A percentile compares a stretch with the other conserved stretches of the same genome.
Evolutionary conservation across 2,888 invertebrate genomes (phyloP).

Genomic region (Macroteleia sp.): DNA sequence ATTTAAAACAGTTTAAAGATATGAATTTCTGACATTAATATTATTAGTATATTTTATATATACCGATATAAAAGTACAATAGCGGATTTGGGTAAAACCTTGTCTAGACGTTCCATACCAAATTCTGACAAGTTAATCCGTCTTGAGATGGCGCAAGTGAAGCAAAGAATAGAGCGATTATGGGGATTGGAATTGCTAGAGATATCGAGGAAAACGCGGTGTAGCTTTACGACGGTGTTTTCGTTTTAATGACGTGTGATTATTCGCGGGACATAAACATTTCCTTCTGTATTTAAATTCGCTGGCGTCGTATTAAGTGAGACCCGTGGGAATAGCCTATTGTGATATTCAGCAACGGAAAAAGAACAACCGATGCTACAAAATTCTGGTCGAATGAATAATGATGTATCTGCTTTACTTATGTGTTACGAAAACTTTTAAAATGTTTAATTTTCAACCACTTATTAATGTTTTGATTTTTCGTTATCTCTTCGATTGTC

Average conservation of each 20-base stretch:
- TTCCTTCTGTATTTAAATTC: conserved; percentile 34
- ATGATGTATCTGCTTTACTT: not conserved
- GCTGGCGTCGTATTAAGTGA: conserved; percentile 22
- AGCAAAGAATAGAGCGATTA: conserved; percentile 17
- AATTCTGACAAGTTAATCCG: conserved; percentile 13
- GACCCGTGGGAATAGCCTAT: conserved; percentile 36
- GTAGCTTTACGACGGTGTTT: conserved; percentile 9
- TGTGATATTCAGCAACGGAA: conserved; percentile 12
- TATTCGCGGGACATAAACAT: conserved; percentile 32
- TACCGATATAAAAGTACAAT: too few relatives aligned
- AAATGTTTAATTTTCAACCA: too few relatives aligned
- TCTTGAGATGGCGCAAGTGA: conserved; percentile 8
- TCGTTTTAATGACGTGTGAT: conserved; percentile 29
- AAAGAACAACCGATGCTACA: not conserved
- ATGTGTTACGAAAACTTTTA: not conserved
- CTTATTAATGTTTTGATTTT: too few relatives aligned
- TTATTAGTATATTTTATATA: too few relatives aligned
- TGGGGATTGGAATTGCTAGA: conserved; percentile 11
- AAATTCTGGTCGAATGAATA: conserved; percentile 21
- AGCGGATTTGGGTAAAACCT: conserved; percentile 7
- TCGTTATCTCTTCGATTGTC: too few relatives aligned
- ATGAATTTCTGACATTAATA: too few relatives aligned
- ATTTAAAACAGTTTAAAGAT: too few relatives aligned
- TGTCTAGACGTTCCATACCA: conserved; percentile 5
- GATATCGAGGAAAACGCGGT: conserved; percentile 1